These are phyloP conservation scores for Rhineura floridana DNA, from an alignment of 2,113 vertebrate species.

Conservation along the genomic window DNA sequence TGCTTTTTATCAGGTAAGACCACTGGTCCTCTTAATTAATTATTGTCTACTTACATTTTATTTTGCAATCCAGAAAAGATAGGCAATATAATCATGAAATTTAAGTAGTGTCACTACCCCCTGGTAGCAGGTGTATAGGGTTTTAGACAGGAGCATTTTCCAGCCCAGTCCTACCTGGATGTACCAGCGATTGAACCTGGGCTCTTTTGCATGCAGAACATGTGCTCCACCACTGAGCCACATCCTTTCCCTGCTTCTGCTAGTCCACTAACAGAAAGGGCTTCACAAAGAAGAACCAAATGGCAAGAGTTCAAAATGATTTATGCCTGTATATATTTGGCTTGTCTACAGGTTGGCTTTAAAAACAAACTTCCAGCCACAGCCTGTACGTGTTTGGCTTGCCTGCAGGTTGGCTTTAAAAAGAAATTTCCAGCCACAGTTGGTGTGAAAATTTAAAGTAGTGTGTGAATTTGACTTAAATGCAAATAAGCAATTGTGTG, in stretches of 20 bases:
- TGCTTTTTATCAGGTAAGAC: too few species aligned
- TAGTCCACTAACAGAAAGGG: neutral
- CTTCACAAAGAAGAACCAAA: neutral
- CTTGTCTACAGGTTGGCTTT: neutral
- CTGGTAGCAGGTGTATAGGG: neutral
- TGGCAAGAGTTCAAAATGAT: neutral
- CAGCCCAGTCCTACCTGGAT: neutral
- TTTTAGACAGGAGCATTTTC: neutral
- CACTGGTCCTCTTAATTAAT: neutral
- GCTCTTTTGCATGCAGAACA: neutral
- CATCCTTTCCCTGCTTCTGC: neutral
- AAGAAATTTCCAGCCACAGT: neutral
- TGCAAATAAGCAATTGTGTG: neutral
- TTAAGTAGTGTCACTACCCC: neutral
- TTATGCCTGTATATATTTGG: neutral
- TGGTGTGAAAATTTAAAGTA: neutral
- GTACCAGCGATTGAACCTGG: neutral
- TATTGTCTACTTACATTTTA: neutral
- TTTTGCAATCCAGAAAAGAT: neutral
- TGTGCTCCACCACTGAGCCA: neutral
- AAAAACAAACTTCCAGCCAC: neutral
- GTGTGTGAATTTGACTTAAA: neutral
- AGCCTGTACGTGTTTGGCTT: neutral
- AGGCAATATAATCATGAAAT: neutral
- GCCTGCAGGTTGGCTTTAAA: neutral